phyloP scores from a whole-genome alignment of 2,888 invertebrate genomes.

The Synergus itoensis region DNA sequence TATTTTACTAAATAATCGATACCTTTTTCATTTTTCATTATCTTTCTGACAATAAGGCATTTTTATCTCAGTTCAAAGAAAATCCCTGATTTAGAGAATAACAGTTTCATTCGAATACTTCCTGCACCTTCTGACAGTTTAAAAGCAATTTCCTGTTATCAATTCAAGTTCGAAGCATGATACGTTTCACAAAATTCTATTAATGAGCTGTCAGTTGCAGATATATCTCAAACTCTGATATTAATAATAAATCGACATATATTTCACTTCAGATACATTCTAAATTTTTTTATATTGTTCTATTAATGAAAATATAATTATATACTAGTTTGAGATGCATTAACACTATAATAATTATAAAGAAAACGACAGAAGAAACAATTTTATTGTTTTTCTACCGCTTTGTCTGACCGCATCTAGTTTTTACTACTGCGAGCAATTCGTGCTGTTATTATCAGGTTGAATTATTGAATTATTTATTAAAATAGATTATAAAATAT shows the following conservation, averaged over 20 bases:
- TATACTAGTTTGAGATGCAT: background rate
- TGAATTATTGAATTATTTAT: background rate
- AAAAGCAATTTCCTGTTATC: constrained; percentile 1
- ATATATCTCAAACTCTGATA: background rate
- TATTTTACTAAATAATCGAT: too few relatives aligned
- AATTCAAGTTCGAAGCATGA: background rate
- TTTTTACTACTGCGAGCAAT: background rate
- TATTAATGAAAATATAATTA: background rate
- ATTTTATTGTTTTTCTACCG: background rate
- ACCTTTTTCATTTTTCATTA: too few relatives aligned
- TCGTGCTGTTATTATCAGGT: background rate
- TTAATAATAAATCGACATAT: background rate
- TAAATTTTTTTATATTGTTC: background rate
- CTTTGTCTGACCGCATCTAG: background rate
- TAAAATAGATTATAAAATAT: background rate
- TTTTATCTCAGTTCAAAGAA: background rate
- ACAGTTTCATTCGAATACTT: background rate
- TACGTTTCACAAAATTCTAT: constrained; percentile 4
- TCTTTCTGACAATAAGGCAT: background rate
- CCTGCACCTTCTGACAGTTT: background rate
- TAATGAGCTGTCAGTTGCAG: constrained; percentile 27
- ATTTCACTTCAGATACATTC: background rate
- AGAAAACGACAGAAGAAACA: background rate
- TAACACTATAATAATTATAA: background rate
- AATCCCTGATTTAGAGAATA: background rate